Base-by-base conservation (phyloP, 2,113 vertebrate species). In the Atrichornis clamosus region DNA sequence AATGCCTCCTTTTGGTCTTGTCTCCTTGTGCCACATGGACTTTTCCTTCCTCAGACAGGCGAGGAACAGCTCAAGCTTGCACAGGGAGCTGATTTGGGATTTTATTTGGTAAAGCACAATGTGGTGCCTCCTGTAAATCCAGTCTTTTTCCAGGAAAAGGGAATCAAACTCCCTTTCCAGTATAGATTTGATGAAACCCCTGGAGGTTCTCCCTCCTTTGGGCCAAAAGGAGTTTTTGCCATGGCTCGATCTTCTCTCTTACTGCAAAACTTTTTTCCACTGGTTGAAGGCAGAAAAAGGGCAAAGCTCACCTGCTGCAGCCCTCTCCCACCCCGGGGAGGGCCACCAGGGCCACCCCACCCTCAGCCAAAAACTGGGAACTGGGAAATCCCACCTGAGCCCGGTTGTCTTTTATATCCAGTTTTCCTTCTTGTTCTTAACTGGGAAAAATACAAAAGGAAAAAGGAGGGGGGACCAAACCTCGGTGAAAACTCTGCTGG, bases 371-470 rank as follows among this genome's bases (percentile, higher is more conserved):
- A 37, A 0, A 0, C 16, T 35, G 27, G 41, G 67, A 56, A 80
- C 73, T 15, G 30, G 49, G 83, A 60, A 72, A 41, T 11, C 11
- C 9, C 8, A 16, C 7, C 11, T 3, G 46, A 74, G 18, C 0
- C 0, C 1, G 1, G 7, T 24, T 19, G 14, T 10, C 2, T 19
- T 84, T 44, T 0, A 3, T 4, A 12, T 37, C 33, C 60, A 3
- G 1, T 60, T 88, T 84, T 56, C 33, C 27, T 59, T 32, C 87
- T 82, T 47, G 47, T 55, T 92, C 55, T 39, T 49, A 49, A 65
- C 46, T 53, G 27, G 27, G 27, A 26, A 64, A 85, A 83, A 28
- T 2, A 17, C 58, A 56, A 33, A 59, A 50, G 23, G 21, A 30
- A 52, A 39, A 89, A 50, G 19, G 13, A 24, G 17, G 3, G 3